Evolutionary conservation across 2,797 vertebrate species (phyloP), one percentile per base, ranked within the genome.

Genomic region (Poeciliopsis presidionis): DNA sequence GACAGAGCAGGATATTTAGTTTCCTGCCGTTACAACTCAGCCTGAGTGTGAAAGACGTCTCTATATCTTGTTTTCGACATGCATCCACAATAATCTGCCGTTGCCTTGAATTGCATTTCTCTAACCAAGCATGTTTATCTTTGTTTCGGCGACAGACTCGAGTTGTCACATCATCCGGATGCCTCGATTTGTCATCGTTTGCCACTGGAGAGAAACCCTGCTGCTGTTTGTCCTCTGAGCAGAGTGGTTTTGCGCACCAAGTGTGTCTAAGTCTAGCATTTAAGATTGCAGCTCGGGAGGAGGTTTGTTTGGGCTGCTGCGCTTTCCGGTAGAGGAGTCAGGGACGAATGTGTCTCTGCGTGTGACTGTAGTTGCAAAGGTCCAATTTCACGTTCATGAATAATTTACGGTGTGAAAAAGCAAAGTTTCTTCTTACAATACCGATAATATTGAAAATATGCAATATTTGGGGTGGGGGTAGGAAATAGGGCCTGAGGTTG

Each of bases 161-260:
- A 86, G 84, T 76, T 73, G 85, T 82, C 85, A 72, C 82, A 83
- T 89, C 76, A 76, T 70, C 82, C 5, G 2, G 76, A 76, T 28
- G 47, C 78, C 65, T 82, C 73, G 3, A 81, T 87, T 81, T 65
- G 73, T 87, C 86, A 89, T 87, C 41, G 76, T 84, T 90, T 87
- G 84, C 75, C 84, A 72, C 72, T 39, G 30, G 76, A 86, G 81
- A 78, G 76, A 74, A 75, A 79, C 69, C 84, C 69, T 1, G 76
- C 81, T 59, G 77, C 79, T 25, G 82, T 80, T 69, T 43, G 22
- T 78, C 53, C 71, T 77, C 74, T 7, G 30, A 57, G 22, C 73
- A 20, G 74, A 82, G 81, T 76, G 77, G 59, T 80, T 89, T 72
- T 83, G 82, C 77, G 90, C 81, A 84, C 25, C 80, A 46, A 73